phyloP scores from a whole-genome alignment of 2,113 vertebrate genomes.

The Axis porcinus region DNA sequence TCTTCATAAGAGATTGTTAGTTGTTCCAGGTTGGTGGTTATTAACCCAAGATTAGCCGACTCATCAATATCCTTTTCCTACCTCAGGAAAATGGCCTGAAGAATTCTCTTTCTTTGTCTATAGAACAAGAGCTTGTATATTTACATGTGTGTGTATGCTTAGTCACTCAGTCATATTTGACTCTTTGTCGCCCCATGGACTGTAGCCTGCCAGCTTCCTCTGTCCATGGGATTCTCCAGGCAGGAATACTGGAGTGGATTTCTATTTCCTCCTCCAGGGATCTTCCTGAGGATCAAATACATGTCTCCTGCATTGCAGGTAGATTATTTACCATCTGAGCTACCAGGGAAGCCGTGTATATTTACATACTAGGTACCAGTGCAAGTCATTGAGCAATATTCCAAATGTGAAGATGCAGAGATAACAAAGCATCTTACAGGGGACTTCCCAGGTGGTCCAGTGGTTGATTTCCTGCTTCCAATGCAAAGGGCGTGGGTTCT shows the following conservation, averaged over 20 bases:
- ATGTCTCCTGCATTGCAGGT: background rate
- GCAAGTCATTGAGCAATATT: background rate
- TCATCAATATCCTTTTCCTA: background rate
- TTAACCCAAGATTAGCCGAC: background rate
- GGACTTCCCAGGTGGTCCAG: background rate
- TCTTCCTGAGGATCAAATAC: background rate
- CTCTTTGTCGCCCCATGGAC: background rate
- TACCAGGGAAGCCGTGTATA: background rate
- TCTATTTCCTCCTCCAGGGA: background rate
- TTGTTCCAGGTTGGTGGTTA: background rate
- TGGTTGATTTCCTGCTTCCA: background rate
- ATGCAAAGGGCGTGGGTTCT: background rate
- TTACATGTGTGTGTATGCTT: background rate
- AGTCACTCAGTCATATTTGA: background rate
- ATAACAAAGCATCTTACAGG: background rate
- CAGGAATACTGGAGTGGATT: background rate
- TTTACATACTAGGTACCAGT: background rate
- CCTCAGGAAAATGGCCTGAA: background rate
- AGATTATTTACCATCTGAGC: background rate
- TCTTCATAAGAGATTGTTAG: background rate
- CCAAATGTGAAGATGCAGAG: background rate
- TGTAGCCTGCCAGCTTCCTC: background rate
- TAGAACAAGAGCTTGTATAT: background rate
- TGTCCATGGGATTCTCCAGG: background rate
- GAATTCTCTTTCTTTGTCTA: background rate